These are phyloP conservation scores for Orchesellides sinensis DNA, from an alignment of 2,888 invertebrate genomes.

Conservation along the genomic window DNA sequence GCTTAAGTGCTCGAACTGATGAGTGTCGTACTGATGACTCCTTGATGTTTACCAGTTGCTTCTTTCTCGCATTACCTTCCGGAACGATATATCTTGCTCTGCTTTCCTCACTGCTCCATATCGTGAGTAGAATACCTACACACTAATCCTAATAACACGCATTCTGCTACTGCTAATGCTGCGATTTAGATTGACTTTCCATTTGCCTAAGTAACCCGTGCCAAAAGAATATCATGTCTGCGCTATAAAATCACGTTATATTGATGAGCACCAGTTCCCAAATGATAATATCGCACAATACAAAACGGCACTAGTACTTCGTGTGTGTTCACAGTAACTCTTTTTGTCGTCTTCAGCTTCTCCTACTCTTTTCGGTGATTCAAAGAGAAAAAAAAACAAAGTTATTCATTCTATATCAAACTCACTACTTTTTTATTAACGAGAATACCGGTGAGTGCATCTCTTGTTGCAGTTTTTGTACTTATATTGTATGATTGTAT, in stretches of 20 bases:
- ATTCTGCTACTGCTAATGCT: too few species aligned
- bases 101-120: too few species aligned
- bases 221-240: slow-evolving; percentile 52
- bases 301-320: background rate
- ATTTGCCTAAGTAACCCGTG: slow-evolving; percentile 20
- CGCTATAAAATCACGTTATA: background rate
- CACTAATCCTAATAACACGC: too few species aligned
- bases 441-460: slow-evolving; percentile 15
- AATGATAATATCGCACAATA: slow-evolving; percentile 11
- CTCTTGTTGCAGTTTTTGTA: slow-evolving; percentile 1
- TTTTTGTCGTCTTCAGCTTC: background rate
- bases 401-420: slow-evolving; percentile 22
- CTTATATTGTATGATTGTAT: background rate
- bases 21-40: slow-evolving; percentile 7
- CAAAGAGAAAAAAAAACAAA: background rate
- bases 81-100: slow-evolving; percentile 1
- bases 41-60: slow-evolving; percentile 40
- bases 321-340: slow-evolving; percentile 62
- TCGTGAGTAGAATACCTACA: too few species aligned
- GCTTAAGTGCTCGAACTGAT: background rate
- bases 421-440: slow-evolving; percentile 5
- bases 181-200: background rate
- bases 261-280: too few species aligned
- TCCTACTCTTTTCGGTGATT: slow-evolving; percentile 4
- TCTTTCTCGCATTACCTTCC: slow-evolving; percentile 6